Evolutionary conservation across 2,797 vertebrate genomes (phyloP).

Genomic region (Anomalospiza imberbis): DNA sequence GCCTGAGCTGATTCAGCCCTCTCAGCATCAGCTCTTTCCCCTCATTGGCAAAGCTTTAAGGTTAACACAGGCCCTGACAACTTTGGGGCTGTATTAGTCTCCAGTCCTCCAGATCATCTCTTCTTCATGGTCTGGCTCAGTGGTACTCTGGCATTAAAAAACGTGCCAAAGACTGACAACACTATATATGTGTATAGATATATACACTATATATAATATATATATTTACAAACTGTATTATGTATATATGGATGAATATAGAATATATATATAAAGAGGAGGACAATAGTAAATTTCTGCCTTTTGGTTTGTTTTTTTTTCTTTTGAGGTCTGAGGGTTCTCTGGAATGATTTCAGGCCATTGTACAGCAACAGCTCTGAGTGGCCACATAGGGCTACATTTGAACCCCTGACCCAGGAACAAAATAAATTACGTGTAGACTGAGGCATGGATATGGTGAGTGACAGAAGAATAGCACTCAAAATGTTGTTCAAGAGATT

Average conservation of each 20-base stretch:
- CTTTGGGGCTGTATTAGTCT: not conserved
- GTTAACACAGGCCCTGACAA: not conserved
- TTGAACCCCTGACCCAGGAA: slow-evolving; percentile 51
- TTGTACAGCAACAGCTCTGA: not conserved
- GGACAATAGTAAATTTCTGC: not conserved
- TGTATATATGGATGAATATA: not conserved
- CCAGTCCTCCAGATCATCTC: not conserved
- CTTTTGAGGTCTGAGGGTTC: not conserved
- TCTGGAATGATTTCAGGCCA: not conserved
- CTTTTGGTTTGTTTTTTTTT: not conserved
- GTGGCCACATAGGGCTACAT: not conserved
- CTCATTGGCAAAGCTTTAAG: not conserved
- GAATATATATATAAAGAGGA: not conserved
- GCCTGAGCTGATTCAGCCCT: not conserved
- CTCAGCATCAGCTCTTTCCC: not conserved
- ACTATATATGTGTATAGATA: too few relatives aligned
- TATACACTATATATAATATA: not conserved
- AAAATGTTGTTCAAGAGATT: slow-evolving; percentile 45
- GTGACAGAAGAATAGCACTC: slow-evolving; percentile 50
- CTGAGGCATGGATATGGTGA: slow-evolving; percentile 43
- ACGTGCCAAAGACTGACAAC: not conserved
- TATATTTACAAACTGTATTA: not conserved
- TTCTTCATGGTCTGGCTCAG: not conserved
- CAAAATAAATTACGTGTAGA: slow-evolving; percentile 57
- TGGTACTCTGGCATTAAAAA: not conserved